Base-by-base conservation (phyloP, 2,888 invertebrate genomes). In the Monochamus alternatus region DNA sequence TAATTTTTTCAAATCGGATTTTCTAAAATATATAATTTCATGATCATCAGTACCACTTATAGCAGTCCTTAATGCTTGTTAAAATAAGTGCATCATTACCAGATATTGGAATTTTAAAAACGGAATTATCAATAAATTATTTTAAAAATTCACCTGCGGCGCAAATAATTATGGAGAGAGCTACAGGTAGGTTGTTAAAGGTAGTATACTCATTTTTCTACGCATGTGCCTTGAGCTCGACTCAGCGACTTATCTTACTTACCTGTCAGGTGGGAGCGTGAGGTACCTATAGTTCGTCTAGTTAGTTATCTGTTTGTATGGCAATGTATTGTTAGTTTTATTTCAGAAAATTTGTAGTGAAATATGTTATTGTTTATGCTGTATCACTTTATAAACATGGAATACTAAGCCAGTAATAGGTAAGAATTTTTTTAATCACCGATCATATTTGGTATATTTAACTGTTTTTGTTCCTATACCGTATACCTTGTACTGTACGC, bases 401-500 rank as follows among this genome's bases (percentile, higher is more conserved):
- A 79, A 77, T 78, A 78, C 47, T 78, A 76, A 80, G 72, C 32
- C 69, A 31, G 12, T 63, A 43, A n/a, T 60, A 69, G 77, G 78
- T 81, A 75, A 78, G 81, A 69, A 59, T 62, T 77, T 75, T 72
- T 70, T 55, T 14, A 71, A 69, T 60, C 69, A 66, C 67, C 32
- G 64, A 30, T 30, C 44, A 51, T 70, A 30, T 51, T 69, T 67
- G 22, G 64, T 65, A 71, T 30, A 60, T 74, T 75, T 73, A 81
- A 81, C 82, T 83, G 83, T 85, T 84, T 81, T 82, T 82, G 81
- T 82, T 84, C 84, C 81, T 82, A 81, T 85, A 82, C 79, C 82
- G 83, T 82, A 79, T 79, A 79, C 55, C 80, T 84, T 82, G 73
- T 79, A 80, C 22, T 84, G 83, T 84, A 83, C 85, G 87, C 87